Conservation (phyloP, 2,113 vertebrate genomes). For the Ictidomys tridecemlineatus region DNA sequence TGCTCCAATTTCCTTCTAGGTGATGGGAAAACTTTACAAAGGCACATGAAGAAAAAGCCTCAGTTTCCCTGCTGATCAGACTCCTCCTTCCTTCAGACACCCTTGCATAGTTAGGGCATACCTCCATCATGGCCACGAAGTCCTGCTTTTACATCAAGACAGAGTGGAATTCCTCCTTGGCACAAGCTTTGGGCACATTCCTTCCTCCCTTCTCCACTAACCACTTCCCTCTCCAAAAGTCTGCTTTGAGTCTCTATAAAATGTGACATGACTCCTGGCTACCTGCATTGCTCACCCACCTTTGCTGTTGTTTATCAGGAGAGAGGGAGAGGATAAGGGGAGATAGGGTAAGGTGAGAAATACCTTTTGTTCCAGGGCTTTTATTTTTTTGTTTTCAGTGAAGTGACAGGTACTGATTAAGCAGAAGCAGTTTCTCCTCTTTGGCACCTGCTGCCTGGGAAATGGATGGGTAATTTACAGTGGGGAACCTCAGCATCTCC, state of each 20-base stretch:
- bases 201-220: neutral
- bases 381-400: neutral
- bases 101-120: neutral
- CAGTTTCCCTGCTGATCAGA: neutral
- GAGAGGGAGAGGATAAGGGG: neutral
- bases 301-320: neutral
- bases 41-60: neutral
- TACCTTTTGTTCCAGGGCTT: neutral
- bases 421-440: neutral
- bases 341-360: neutral
- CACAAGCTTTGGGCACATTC: neutral
- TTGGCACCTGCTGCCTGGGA: neutral
- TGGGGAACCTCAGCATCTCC: neutral
- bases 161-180: neutral
- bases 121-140: neutral
- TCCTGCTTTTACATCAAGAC: neutral
- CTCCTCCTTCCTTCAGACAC: neutral
- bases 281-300: neutral
- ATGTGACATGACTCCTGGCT: neutral
- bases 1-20: neutral
- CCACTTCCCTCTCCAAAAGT: neutral
- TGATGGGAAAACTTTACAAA: conserved; percentile 2
- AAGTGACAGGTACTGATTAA: neutral
- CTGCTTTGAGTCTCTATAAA: neutral
- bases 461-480: neutral